These are phyloP conservation scores for Eretmochelys imbricata DNA, from an alignment of 2,113 vertebrate genomes.

Conservation along the genomic window DNA sequence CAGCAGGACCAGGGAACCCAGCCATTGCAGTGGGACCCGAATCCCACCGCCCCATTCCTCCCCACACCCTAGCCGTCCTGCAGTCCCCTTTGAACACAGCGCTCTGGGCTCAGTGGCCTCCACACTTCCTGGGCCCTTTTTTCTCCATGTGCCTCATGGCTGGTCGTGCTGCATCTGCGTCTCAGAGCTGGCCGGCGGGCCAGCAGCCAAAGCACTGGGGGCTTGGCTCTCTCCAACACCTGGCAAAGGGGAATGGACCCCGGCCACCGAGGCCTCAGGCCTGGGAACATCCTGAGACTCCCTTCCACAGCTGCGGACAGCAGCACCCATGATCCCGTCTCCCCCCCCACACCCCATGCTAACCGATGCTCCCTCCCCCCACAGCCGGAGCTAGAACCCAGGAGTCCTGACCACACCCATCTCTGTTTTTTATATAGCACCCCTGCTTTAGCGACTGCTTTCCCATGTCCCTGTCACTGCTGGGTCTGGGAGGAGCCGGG, in stretches of 20 bases:
- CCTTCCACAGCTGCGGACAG: background rate
- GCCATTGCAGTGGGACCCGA: too few species aligned
- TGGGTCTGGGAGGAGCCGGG: background rate
- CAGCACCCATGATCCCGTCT: too few species aligned
- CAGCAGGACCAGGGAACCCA: too few species aligned
- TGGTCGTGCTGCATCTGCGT: background rate
- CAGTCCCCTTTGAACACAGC: fast-evolving
- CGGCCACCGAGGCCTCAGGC: background rate
- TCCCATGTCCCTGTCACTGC: background rate
- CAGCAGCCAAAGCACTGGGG: fast-evolving
- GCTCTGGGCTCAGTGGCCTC: fast-evolving
- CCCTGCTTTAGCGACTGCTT: too few species aligned
- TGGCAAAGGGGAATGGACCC: background rate
- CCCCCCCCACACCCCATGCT: too few species aligned
- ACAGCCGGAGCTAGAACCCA: background rate
- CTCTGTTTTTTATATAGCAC: too few species aligned
- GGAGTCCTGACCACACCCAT: background rate
- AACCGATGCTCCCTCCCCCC: too few species aligned
- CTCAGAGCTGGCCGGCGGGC: background rate
- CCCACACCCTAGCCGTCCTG: fast-evolving
- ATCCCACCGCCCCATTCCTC: too few species aligned
- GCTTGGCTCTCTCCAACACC: background rate
- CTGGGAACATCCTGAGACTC: background rate
- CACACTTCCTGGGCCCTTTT: background rate
- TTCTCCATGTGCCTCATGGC: background rate